Percentiles rank a stretch among this genome's conserved stretches.
Evolutionary conservation across 1,140 invertebrate species (phyloP).

Genomic region (Plodia interpunctella): DNA sequence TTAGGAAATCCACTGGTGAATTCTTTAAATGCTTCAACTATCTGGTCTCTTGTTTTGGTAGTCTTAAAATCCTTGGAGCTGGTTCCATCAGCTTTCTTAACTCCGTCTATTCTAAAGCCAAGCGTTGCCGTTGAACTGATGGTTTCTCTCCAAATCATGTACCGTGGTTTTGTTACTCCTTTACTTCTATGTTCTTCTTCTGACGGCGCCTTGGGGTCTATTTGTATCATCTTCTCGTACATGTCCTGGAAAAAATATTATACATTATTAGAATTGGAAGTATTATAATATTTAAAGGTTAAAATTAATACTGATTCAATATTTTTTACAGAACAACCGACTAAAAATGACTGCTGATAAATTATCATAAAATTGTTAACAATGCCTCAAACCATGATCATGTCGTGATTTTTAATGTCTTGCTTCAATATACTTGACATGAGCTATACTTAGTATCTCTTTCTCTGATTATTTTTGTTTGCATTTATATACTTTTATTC

Average conservation of each 20-base stretch:
- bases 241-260: slow-evolving; percentile 85
- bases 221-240: slow-evolving; percentile 99
- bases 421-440: no score
- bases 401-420: no score
- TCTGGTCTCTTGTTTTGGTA: slow-evolving; percentile 90
- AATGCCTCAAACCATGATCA: no score
- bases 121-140: slow-evolving; percentile 96
- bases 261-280: neutral
- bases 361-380: no score
- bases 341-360: no score
- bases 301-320: no score
- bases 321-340: no score
- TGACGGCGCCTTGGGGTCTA: slow-evolving; percentile 93
- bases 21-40: slow-evolving; percentile 87
- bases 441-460: no score
- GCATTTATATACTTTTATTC: no score
- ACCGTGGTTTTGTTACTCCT: slow-evolving; percentile 96
- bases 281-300: no score
- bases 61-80: slow-evolving; percentile 98
- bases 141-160: slow-evolving; percentile 98
- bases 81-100: slow-evolving; percentile 91
- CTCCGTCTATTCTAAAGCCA: slow-evolving; percentile 97
- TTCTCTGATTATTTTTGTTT: no score
- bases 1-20: slow-evolving; percentile 90
- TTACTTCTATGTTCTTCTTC: slow-evolving; percentile 92